A percentile compares a stretch with the other conserved stretches of the same genome.
These are phyloP conservation scores for Diabrotica undecimpunctata DNA, from an alignment of 1,140 invertebrate species.

Conservation along the genomic window DNA sequence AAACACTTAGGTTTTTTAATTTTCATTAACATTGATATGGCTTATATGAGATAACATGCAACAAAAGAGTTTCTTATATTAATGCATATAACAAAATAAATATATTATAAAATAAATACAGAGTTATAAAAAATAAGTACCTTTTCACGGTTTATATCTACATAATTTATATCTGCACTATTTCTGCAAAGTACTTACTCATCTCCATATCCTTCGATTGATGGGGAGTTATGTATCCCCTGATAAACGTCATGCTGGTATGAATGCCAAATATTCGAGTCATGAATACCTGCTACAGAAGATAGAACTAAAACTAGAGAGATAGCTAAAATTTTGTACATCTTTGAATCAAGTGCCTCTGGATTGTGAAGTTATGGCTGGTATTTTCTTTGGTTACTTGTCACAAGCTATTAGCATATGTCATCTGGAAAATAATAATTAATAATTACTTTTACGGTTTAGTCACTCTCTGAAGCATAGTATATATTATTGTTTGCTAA, in stretches of 20 bases:
- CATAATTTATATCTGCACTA: too few relatives aligned
- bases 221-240: background rate
- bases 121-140: too few relatives aligned
- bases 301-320: slow-evolving; percentile 16
- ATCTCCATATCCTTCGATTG: background rate
- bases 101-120: too few relatives aligned
- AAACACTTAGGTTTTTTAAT: too few relatives aligned
- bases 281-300: slow-evolving; percentile 21
- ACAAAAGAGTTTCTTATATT: too few relatives aligned
- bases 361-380: background rate
- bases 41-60: too few relatives aligned
- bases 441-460: too few relatives aligned
- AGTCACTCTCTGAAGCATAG: too few relatives aligned
- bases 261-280: slow-evolving; percentile 28
- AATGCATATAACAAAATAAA: too few relatives aligned
- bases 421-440: slow-evolving; percentile 4
- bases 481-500: too few relatives aligned
- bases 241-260: slow-evolving; percentile 24
- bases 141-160: too few relatives aligned
- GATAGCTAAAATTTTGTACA: slow-evolving; percentile 17
- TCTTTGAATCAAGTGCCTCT: background rate
- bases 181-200: background rate
- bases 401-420: slow-evolving; percentile 2
- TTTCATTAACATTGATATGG: too few relatives aligned
- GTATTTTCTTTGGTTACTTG: background rate